These are phyloP conservation scores for Crax fasciolata DNA, from an alignment of 2,797 vertebrate species.

Conservation along the genomic window DNA sequence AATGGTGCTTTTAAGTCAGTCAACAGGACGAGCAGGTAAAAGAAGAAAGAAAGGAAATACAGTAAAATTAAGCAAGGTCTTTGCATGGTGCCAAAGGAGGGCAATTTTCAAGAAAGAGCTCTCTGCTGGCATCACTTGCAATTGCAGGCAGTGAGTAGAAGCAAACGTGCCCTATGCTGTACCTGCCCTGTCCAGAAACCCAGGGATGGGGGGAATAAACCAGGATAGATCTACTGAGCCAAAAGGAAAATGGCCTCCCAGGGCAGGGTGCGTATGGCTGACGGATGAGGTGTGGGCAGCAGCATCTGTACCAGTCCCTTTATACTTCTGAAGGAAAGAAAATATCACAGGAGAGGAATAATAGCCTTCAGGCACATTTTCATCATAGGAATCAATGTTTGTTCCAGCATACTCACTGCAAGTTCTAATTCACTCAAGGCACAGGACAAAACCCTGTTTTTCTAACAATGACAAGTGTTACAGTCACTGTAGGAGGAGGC, in stretches of 20 bases:
- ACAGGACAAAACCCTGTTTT: not conserved
- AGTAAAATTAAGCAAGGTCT: not conserved
- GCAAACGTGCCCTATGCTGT: not conserved
- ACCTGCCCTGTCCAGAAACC: not conserved
- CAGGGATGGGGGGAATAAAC: not conserved
- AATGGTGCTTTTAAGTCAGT: not conserved
- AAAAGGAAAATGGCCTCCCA: not conserved
- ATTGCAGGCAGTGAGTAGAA: not conserved
- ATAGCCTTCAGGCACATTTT: not conserved
- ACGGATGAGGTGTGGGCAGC: accelerated
- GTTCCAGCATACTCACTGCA: not conserved
- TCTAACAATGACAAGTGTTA: not conserved
- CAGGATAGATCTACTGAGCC: not conserved
- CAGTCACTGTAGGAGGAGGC: not conserved
- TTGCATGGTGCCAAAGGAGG: not conserved
- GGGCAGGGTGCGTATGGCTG: not conserved
- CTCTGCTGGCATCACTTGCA: not conserved
- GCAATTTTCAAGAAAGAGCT: not conserved
- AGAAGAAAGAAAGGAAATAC: not conserved
- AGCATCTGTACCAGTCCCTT: not conserved
- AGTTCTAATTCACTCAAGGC: not conserved
- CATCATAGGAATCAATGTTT: not conserved
- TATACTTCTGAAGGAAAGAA: not conserved
- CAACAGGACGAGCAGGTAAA: not conserved
- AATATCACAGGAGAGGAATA: not conserved